Percentiles rank a stretch among this genome's conserved stretches.
Evolutionary conservation across 2,888 invertebrate genomes (phyloP).

Genomic region (Chaetogeoica ovagalla): DNA sequence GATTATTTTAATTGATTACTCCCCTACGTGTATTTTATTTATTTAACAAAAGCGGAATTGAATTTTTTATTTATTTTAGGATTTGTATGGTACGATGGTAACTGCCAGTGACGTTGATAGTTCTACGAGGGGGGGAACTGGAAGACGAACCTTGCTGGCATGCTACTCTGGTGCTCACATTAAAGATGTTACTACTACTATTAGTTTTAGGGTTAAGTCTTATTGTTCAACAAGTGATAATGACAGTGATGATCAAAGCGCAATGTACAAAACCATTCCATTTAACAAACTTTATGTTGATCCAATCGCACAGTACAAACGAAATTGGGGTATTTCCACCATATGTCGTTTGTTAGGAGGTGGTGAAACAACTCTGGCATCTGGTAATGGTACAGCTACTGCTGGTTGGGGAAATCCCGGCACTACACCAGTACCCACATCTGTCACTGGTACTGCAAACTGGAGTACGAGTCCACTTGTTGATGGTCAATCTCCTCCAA

Average conservation of each 20-base stretch:
- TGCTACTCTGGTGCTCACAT: constrained; percentile 55
- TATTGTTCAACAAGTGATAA: constrained; percentile 52
- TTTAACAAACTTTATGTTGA: constrained; percentile 51
- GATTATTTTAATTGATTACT: too few species aligned
- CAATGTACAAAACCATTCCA: constrained; percentile 56
- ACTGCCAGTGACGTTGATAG: constrained; percentile 51
- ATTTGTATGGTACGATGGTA: constrained; percentile 53
- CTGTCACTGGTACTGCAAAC: constrained; percentile 45
- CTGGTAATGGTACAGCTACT: constrained; percentile 60
- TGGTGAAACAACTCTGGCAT: constrained; percentile 79
- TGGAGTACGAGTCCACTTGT: constrained; percentile 52
- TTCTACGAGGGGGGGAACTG: constrained; percentile 50
- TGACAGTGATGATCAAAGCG: constrained; percentile 54
- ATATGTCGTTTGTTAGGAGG: constrained; percentile 74
- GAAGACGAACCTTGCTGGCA: constrained; percentile 35
- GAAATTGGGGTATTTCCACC: constrained; percentile 67
- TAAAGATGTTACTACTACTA: constrained; percentile 56
- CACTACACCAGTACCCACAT: constrained; percentile 45
- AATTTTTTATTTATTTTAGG: constrained; percentile 9
- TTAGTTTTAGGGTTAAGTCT: constrained; percentile 55
- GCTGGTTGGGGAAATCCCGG: constrained; percentile 59
- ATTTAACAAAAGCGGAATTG: too few species aligned
- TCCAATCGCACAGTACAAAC: constrained; percentile 55
- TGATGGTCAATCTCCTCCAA: constrained; percentile 55
- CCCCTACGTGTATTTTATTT: neutral